phyloP scores from a whole-genome alignment of 2,797 vertebrate genomes.

The Myripristis jacobus region DNA sequence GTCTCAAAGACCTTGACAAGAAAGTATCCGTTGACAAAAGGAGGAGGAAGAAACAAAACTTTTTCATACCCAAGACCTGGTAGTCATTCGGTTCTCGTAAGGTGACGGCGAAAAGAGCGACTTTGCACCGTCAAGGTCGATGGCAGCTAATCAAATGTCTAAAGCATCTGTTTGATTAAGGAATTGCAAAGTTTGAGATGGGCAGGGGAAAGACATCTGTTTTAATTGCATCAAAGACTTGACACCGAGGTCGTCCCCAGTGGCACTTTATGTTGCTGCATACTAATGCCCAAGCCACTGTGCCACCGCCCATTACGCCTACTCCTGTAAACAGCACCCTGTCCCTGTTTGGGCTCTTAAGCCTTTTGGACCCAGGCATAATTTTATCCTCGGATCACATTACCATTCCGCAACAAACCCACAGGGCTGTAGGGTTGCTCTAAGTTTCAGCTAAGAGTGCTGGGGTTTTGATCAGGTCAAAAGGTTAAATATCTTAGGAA shows the following conservation, averaged over 20 bases:
- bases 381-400: not conserved
- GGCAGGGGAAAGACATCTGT: conserved; percentile 7
- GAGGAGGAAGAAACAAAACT: not conserved
- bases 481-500: not conserved
- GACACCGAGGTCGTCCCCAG: conserved; percentile 10
- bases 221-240: conserved; percentile 36
- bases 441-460: not conserved
- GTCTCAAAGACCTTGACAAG: conserved; percentile 13
- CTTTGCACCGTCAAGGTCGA: conserved; percentile 7
- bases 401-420: not conserved
- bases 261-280: conserved; percentile 10
- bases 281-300: not conserved
- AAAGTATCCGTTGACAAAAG: conserved; percentile 17
- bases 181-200: conserved; percentile 20
- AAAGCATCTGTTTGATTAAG: conserved; percentile 47
- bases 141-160: conserved; percentile 26
- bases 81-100: no score
- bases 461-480: not conserved
- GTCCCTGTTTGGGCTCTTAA: not conserved
- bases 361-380: not conserved
- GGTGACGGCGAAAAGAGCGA: conserved; percentile 12
- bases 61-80: not conserved
- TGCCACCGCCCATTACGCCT: not conserved
- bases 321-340: not conserved
- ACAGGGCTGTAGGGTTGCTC: not conserved